Evolutionary conservation across 1,140 invertebrate species (phyloP).

Genomic region (Sinella curviseta): DNA sequence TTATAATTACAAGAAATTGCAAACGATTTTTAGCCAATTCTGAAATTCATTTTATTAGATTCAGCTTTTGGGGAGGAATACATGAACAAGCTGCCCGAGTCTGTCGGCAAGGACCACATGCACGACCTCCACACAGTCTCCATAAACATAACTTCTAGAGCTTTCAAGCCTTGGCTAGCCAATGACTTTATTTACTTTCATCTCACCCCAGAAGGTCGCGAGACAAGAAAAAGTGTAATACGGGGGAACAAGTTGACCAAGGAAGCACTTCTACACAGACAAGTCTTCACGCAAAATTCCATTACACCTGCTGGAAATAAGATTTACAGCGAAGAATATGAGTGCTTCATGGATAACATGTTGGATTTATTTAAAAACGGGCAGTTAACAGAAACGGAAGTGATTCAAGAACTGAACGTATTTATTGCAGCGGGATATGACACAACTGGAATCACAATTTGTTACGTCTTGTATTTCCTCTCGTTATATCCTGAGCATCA

Average conservation of each 20-base stretch:
- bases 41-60: background rate
- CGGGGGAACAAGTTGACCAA: background rate
- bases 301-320: background rate
- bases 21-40: background rate
- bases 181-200: conserved; percentile 3
- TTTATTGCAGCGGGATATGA: conserved; percentile 4
- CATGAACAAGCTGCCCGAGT: background rate
- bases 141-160: background rate
- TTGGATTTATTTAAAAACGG: background rate
- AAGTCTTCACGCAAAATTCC: background rate
- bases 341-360: background rate
- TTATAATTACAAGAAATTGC: background rate
- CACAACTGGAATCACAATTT: background rate
- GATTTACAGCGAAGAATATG: background rate
- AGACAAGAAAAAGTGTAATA: background rate
- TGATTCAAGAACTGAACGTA: background rate
- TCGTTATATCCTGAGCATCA: background rate
- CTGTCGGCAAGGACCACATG: background rate
- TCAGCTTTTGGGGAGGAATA: background rate
- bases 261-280: background rate
- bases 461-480: background rate
- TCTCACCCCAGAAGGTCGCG: background rate
- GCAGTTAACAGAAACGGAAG: background rate
- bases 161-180: background rate
- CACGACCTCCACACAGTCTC: background rate